Percentiles rank a stretch among this genome's conserved stretches.
phyloP scores from a whole-genome alignment of 2,797 vertebrate species.

The Decapterus maruadsi region DNA sequence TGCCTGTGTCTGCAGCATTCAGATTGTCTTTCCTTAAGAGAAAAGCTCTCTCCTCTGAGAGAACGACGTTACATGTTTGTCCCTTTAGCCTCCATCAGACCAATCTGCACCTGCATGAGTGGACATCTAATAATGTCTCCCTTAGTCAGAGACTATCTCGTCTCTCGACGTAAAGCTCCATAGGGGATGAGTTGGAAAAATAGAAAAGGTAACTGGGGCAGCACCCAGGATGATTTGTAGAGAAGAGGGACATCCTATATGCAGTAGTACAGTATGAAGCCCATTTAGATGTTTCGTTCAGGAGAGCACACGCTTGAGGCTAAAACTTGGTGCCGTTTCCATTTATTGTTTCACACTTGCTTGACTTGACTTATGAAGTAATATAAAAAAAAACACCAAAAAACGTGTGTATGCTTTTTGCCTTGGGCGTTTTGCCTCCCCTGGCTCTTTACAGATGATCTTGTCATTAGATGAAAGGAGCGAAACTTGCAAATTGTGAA shows the following conservation, averaged over 20 bases:
- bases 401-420: background rate
- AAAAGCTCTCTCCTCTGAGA: background rate
- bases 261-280: conserved; percentile 9
- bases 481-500: background rate
- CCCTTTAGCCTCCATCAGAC: background rate
- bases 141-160: background rate
- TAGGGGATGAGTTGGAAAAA: conserved; percentile 31
- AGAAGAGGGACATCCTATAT: conserved; percentile 22
- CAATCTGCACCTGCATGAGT: conserved; percentile 9
- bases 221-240: conserved; percentile 20
- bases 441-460: conserved; percentile 10
- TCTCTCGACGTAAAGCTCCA: conserved; percentile 35
- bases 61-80: background rate
- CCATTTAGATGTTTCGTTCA: conserved; percentile 24
- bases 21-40: background rate
- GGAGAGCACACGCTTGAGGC: conserved; percentile 13
- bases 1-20: background rate
- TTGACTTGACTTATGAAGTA: conserved; percentile 35
- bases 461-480: conserved; percentile 7
- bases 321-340: conserved; percentile 15
- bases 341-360: conserved; percentile 27
- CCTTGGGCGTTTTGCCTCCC: background rate
- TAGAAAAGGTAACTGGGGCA: conserved; percentile 33
- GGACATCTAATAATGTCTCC: conserved; percentile 15
- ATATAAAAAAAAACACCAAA: conserved; percentile 10